phyloP scores from a whole-genome alignment of 2,888 invertebrate species.

The Eurytoma californica region DNA sequence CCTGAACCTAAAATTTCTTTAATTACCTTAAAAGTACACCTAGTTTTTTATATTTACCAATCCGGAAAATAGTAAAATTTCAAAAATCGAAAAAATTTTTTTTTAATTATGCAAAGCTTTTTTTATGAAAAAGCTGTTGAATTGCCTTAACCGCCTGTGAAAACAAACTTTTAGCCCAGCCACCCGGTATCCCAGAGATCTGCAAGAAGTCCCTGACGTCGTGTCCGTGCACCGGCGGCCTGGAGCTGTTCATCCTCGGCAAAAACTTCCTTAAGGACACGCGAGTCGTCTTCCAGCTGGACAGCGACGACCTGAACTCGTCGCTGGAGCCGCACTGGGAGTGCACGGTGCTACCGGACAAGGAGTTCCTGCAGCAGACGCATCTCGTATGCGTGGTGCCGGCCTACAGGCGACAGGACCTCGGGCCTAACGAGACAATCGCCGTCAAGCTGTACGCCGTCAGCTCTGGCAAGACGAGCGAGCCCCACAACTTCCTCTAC shows the following conservation, averaged over 20 bases:
- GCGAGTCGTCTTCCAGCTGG: conserved; percentile 85
- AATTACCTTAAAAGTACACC: too few relatives aligned
- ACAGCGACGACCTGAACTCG: conserved; percentile 74
- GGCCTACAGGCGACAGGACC: conserved; percentile 82
- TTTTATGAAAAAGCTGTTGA: too few relatives aligned
- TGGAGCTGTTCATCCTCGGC: conserved; percentile 91
- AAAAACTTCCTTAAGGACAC: conserved; percentile 96
- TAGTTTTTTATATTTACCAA: too few relatives aligned
- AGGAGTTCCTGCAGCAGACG: conserved; percentile 92
- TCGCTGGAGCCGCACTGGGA: conserved; percentile 83
- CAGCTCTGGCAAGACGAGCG: conserved; percentile 91
- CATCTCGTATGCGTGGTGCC: conserved; percentile 92
- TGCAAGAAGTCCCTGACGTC: conserved; percentile 91
- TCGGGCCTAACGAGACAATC: conserved; percentile 81
- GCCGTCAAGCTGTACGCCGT: conserved; percentile 86
- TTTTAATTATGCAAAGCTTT: too few relatives aligned
- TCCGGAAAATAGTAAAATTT: too few relatives aligned
- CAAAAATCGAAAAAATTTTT: too few relatives aligned
- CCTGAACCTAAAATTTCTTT: too few relatives aligned
- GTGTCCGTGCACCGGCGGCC: conserved; percentile 86
- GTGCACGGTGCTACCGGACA: conserved; percentile 88
- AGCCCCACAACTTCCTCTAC: conserved; percentile 89
- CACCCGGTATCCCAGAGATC: conserved; percentile 93
- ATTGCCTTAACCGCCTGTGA: too few relatives aligned
- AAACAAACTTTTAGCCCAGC: conserved; percentile 82